These are phyloP conservation scores for Aricia agestis DNA, from an alignment of 1,140 invertebrate species.

Conservation along the genomic window DNA sequence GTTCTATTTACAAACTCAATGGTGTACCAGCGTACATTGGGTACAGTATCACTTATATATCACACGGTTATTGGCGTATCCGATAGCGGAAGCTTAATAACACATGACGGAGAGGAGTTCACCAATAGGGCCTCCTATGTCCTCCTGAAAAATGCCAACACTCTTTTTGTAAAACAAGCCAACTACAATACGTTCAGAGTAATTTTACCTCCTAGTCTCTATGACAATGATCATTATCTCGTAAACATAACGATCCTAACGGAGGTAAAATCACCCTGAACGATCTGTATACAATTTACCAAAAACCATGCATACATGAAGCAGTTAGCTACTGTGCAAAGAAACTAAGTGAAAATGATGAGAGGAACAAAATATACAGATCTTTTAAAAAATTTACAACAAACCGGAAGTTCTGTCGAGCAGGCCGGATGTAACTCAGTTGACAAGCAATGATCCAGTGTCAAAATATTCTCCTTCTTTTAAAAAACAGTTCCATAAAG, in stretches of 20 bases:
- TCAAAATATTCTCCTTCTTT: neutral
- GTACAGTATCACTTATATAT: constrained; percentile 41
- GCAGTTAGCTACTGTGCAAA: constrained; percentile 66
- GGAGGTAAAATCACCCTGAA: constrained; percentile 23
- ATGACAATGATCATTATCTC: constrained; percentile 46
- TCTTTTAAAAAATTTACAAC: constrained; percentile 60
- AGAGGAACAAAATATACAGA: constrained; percentile 71
- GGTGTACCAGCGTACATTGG: constrained; percentile 29
- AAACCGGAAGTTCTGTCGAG: constrained; percentile 10
- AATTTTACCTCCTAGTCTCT: constrained; percentile 61
- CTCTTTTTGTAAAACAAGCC: constrained; percentile 58
- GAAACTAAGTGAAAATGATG: constrained; percentile 55
- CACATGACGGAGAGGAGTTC: constrained; percentile 76
- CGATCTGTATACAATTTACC: no score
- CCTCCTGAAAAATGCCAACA: constrained; percentile 72
- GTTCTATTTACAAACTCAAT: constrained; percentile 22
- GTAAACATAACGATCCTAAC: constrained; percentile 72
- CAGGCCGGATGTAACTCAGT: neutral
- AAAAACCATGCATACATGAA: constrained; percentile 32
- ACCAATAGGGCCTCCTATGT: constrained; percentile 75
- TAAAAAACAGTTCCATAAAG: no score
- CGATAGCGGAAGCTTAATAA: constrained; percentile 70
- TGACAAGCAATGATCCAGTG: constrained; percentile 4
- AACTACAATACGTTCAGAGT: constrained; percentile 45
- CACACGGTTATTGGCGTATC: constrained; percentile 42